Conservation (phyloP, 2,113 vertebrate species). For the Coptodon bakossiorum region DNA sequence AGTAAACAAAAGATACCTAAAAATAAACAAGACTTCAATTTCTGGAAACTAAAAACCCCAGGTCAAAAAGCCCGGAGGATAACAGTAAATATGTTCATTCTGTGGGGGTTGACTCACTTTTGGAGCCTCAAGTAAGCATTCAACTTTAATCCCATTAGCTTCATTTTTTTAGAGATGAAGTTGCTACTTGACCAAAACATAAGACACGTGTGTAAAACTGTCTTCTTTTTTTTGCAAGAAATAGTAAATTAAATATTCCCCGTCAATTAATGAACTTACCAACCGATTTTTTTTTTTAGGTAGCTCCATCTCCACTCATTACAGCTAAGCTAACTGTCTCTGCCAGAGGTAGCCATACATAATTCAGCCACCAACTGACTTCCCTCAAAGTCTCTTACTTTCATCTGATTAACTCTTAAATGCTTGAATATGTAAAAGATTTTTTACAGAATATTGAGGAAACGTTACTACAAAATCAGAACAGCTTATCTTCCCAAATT, state of each 20-base stretch:
- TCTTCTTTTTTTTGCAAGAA: neutral
- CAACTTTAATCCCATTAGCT: fast-evolving
- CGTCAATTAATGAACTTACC: neutral
- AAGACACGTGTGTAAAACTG: neutral
- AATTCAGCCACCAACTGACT: neutral
- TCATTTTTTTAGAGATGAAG: fast-evolving
- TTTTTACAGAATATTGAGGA: neutral
- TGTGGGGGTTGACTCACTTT: neutral
- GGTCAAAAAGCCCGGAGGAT: fast-evolving
- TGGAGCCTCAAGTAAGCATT: neutral
- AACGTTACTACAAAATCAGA: neutral
- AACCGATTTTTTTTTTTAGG: neutral
- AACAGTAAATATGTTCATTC: neutral
- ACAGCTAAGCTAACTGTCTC: neutral
- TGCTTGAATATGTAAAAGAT: neutral
- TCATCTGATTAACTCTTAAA: neutral
- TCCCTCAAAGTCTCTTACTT: neutral
- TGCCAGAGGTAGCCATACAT: neutral
- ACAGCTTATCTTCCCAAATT: neutral
- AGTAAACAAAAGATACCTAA: neutral
- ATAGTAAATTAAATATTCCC: neutral
- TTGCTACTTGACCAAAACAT: neutral
- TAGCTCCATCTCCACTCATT: neutral
- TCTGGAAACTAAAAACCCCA: neutral
- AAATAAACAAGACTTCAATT: neutral